Evolutionary conservation across 2,113 vertebrate genomes (phyloP).

Genomic region (Pandion haliaetus): DNA sequence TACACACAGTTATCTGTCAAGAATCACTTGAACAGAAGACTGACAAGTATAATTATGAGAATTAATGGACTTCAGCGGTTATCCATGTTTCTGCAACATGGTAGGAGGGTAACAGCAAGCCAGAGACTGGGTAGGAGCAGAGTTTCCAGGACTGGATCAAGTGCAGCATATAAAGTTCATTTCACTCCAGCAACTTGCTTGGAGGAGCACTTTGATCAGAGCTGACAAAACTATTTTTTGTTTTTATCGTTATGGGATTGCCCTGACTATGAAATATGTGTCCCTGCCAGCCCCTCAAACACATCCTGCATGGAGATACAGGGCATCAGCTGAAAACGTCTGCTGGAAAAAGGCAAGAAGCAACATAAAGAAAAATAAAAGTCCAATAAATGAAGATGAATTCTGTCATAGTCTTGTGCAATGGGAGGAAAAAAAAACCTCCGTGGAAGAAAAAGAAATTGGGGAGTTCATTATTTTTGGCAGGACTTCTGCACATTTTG

Average conservation of each 20-base stretch:
- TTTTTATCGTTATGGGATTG: background rate
- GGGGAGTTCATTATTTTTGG: background rate
- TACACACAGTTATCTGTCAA: background rate
- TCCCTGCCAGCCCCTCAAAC: background rate
- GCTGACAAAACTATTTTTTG: background rate
- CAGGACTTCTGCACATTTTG: background rate
- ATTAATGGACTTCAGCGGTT: background rate
- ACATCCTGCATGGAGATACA: fast-evolving
- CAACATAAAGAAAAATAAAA: background rate
- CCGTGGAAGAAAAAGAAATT: background rate
- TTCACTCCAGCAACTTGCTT: background rate
- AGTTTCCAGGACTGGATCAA: background rate
- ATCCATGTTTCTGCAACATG: background rate
- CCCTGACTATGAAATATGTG: background rate
- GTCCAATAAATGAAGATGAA: background rate
- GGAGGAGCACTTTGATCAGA: background rate
- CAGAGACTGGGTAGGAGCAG: background rate
- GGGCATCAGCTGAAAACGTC: background rate
- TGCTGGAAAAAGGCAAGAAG: background rate
- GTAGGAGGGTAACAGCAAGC: background rate
- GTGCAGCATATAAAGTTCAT: background rate
- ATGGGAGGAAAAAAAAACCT: background rate
- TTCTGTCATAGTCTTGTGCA: background rate
- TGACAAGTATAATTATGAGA: background rate
- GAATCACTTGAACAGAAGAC: background rate